A percentile compares a stretch with the other conserved stretches of the same genome.
Conservation (phyloP, 1,140 invertebrate genomes). For the Monomorium pharaonis region DNA sequence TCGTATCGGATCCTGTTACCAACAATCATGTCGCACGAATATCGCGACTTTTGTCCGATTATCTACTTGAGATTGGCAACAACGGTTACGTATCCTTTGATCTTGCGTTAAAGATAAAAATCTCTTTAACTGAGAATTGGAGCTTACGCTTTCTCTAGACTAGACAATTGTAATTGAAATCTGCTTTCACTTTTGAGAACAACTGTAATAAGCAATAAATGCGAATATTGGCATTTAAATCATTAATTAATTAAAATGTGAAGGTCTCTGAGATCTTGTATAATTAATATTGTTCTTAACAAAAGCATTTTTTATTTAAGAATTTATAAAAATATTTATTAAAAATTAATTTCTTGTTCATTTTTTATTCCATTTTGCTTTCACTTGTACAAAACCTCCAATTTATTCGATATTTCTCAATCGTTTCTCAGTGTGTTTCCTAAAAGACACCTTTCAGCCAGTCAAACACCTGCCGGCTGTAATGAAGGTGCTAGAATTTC, state of each 20-base stretch:
- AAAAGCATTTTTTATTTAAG: neutral
- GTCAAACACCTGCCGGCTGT: slow-evolving; percentile 72
- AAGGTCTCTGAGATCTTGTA: neutral
- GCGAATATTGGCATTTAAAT: neutral
- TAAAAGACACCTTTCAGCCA: slow-evolving; percentile 69
- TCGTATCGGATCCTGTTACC: slow-evolving; percentile 72
- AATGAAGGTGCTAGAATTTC: slow-evolving; percentile 74
- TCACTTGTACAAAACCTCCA: neutral
- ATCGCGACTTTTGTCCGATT: slow-evolving; percentile 65
- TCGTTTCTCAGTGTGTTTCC: slow-evolving; percentile 33
- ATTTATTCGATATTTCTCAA: neutral
- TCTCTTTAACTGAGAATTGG: neutral
- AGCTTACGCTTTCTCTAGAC: too few relatives aligned
- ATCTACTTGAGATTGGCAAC: slow-evolving; percentile 52
- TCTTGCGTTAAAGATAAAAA: neutral
- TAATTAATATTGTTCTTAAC: neutral
- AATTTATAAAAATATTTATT: neutral
- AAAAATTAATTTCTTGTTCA: neutral
- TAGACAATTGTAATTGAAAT: too few relatives aligned
- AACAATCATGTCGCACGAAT: slow-evolving; percentile 62
- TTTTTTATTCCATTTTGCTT: neutral
- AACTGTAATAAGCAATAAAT: neutral
- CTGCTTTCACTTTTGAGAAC: neutral
- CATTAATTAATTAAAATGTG: too few relatives aligned
- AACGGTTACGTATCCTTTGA: slow-evolving; percentile 79